Evolutionary conservation across 2,797 vertebrate genomes (phyloP), one percentile per base, ranked within the genome.

Genomic region (Podarcis siculus): DNA sequence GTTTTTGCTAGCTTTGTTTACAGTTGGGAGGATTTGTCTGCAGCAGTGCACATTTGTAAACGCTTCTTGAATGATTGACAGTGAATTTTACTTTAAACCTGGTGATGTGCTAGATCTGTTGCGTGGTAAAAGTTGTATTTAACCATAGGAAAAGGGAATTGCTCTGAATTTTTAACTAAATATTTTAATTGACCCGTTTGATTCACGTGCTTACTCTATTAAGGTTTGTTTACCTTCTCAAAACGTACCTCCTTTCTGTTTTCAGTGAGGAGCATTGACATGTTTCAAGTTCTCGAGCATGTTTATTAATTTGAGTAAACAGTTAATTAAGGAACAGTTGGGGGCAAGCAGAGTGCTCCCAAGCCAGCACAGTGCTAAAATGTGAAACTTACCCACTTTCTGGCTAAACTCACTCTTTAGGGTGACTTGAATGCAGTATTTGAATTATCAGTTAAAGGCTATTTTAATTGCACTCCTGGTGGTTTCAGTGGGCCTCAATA

Each of bases 1-100:
- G 95, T 96, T 94, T 93, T 95, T 94, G 92, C 94, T 96, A 93
- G 91, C 93, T 95, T 94, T 94, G 94, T 96, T 96, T 95, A 95
- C 93, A 96, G n/a, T 90, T 91, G 92, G 92, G 94, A 94, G 88
- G 92, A 90, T 93, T 76, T 87, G 85, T 96, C 89, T 95, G 89
- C 94, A 92, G 78, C 92, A 92, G 89, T 95, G 90, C 93, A 92
- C 92, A 91, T 90, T 55, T 96, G 92, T 87, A 92, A 90, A 83
- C 92, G 87, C 95, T 95, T 94, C 93, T 92, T 85, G 92, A 94
- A 90, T 92, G 88, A 87, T n/a, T 90, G 35, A 87, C 89, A 85
- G 92, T 90, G 85, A 86, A 92, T 94, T 81, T 95, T 93, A 93
- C 88, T 94, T 81, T 93, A 86, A 93, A 75, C 90, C 90, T 93